A percentile compares a stretch with the other conserved stretches of the same genome.
phyloP scores from a whole-genome alignment of 2,113 vertebrate species.

The Alexandromys fortis region DNA sequence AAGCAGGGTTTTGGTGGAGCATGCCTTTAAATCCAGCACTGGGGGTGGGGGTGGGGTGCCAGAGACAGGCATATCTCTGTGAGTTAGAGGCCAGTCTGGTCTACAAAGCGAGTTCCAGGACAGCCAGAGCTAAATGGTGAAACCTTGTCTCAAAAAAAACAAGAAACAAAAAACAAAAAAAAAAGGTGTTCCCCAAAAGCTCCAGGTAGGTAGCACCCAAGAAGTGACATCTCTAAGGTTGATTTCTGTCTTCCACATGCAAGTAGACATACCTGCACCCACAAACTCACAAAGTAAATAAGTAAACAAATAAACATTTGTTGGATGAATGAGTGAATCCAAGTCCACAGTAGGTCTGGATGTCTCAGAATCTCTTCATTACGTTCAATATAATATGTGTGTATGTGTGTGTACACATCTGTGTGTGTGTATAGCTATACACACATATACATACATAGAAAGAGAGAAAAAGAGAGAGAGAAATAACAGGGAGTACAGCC shows the following conservation, averaged over 20 bases:
- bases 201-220: neutral
- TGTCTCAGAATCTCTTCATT: slow-evolving; percentile 41
- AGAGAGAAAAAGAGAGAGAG: no score
- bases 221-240: neutral
- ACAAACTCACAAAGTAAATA: neutral
- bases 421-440: neutral
- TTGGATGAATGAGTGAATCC: neutral
- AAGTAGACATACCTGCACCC: neutral
- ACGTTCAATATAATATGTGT: neutral
- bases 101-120: no score
- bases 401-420: neutral
- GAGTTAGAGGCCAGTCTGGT: no score
- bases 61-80: no score
- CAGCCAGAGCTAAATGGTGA: no score
- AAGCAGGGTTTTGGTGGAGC: no score
- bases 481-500: neutral
- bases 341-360: neutral
- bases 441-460: neutral
- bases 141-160: no score
- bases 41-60: no score
- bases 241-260: neutral
- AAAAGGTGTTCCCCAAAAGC: neutral
- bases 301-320: neutral
- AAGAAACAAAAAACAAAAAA: no score
- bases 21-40: no score